A percentile compares a stretch with the other conserved stretches of the same genome.
These are phyloP conservation scores for Ascaphus truei DNA, from an alignment of 2,113 vertebrate genomes.

Conservation along the genomic window DNA sequence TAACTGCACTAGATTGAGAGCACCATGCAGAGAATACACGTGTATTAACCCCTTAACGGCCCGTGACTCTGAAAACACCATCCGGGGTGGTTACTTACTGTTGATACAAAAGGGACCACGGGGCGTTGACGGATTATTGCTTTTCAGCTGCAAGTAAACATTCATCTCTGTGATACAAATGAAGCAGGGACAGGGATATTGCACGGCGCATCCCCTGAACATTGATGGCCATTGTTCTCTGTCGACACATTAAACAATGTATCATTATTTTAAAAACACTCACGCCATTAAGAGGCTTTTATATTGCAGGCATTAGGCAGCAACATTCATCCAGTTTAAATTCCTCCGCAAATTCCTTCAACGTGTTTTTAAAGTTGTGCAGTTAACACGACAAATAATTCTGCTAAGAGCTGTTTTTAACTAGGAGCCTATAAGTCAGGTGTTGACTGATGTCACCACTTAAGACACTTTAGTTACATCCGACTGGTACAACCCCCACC, in stretches of 20 bases:
- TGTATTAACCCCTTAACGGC: neutral
- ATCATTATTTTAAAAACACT: neutral
- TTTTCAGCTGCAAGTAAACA: neutral
- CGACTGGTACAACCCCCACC: neutral
- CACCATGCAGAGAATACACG: neutral
- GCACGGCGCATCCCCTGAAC: neutral
- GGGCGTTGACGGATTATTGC: constrained; percentile 8
- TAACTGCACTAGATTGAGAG: neutral
- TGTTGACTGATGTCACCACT: neutral
- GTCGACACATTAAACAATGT: neutral
- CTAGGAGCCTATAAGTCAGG: neutral
- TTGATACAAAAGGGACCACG: neutral
- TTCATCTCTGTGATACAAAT: neutral
- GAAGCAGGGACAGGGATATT: neutral
- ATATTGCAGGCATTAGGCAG: neutral
- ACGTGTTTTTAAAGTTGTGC: neutral
- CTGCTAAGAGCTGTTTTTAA: neutral
- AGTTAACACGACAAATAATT: neutral
- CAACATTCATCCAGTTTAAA: neutral
- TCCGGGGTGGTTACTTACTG: neutral
- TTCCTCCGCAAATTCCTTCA: too few relatives aligned
- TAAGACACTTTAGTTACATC: neutral
- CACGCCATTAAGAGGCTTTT: neutral
- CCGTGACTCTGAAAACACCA: neutral
- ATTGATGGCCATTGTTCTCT: neutral